Evolutionary conservation across 1,140 invertebrate genomes (phyloP), one percentile per base, ranked within the genome.

Genomic region (Sweltsa coloradensis): DNA sequence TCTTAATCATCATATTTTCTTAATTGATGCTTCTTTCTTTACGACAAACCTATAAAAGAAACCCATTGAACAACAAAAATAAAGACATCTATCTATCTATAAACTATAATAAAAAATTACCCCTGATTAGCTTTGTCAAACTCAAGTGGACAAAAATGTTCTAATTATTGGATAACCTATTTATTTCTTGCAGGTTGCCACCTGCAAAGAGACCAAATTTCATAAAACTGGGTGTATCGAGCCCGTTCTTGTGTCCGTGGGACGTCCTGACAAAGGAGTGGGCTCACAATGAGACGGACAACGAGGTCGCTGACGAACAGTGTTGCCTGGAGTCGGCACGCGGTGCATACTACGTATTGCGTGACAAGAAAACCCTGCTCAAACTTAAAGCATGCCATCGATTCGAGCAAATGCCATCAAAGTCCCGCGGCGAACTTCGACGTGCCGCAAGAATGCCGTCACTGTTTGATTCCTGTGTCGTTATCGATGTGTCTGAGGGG

Each of bases 201-300:
- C 86, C 89, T 9, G 84, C 85, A 51, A 91, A 88, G 67, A 68
- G 90, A 51, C 75, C 79, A 0, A 94, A 93, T 64, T 93, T 79
- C 60, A 67, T 70, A 1, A 92, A 87, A 63, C 66, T 89, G 29
- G 78, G 76, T 7, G 76, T 89, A 26, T 63, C 67, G 7, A 79
- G 76, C 59, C 89, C 91, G 7, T 93, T 92, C 59, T 60, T 60
- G 31, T 82, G 74, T 52, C 77, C 81, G 26, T 94, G 86, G 85
- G 62, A 65, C 22, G 57, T 74, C 34, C 64, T 92, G 9, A 55
- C 83, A 34, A 72, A 70, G 24, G 83, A 88, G 53, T 89, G 85
- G 86, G 57, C 59, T 37, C 44, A 54, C 24, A 47, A 48, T 36
- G 23, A 45, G n/a, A n/a, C n/a, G n/a, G n/a, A n/a, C n/a, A n/a